A percentile compares a stretch with the other conserved stretches of the same genome.
Evolutionary conservation across 2,797 vertebrate genomes (phyloP).

Genomic region (Podargus strigoides): DNA sequence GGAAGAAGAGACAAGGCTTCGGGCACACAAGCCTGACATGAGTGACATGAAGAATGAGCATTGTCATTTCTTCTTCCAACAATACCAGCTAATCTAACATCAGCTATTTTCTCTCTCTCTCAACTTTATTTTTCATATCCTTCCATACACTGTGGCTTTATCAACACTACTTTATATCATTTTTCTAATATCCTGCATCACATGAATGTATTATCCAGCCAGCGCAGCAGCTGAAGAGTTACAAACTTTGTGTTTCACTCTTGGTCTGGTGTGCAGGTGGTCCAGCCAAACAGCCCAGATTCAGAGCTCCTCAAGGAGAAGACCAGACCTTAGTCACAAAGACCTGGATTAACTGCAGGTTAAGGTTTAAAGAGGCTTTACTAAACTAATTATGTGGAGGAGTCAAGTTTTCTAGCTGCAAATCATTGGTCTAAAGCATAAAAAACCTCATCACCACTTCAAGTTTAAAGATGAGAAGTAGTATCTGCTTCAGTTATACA

Average conservation of each 20-base stretch:
- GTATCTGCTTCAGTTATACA: not conserved
- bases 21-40: not conserved
- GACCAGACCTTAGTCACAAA: conserved; percentile 5
- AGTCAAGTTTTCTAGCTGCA: conserved; percentile 19
- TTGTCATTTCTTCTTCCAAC: not conserved
- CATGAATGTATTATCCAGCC: not conserved
- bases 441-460: not conserved
- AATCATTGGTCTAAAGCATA: not conserved
- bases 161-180: not conserved
- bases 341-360: conserved; percentile 38
- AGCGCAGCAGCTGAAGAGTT: not conserved
- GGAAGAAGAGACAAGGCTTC: not conserved
- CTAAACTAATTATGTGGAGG: conserved; percentile 6
- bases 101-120: conserved; percentile 7
- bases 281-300: not conserved
- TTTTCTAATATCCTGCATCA: conserved; percentile 46
- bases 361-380: conserved; percentile 53
- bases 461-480: not conserved
- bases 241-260: not conserved
- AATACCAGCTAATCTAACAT: conserved; percentile 36
- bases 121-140: conserved; percentile 43
- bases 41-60: not conserved
- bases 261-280: not conserved
- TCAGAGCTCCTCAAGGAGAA: conserved; percentile 3
- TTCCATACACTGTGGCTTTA: not conserved